A percentile compares a stretch with the other conserved stretches of the same genome.
phyloP scores from a whole-genome alignment of 2,113 vertebrate genomes.

The Thunnus maccoyii region DNA sequence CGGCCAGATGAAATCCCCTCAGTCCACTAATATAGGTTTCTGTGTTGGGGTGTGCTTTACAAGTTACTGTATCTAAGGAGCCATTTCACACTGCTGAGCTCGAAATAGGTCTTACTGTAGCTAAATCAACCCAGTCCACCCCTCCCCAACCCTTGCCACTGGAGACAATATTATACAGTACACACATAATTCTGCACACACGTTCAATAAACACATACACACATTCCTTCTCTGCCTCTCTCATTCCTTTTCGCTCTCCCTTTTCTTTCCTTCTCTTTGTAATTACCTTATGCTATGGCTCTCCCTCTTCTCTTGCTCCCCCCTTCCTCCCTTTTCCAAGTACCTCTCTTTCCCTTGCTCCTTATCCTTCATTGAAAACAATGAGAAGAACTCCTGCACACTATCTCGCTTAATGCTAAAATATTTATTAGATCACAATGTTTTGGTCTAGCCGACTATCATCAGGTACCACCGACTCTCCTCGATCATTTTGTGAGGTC shows the following conservation, averaged over 20 bases:
- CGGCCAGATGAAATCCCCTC: slow-evolving; percentile 74
- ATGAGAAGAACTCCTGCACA: too few relatives aligned
- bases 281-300: slow-evolving; percentile 49
- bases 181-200: slow-evolving; percentile 60
- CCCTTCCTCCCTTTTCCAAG: slow-evolving; percentile 41
- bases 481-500: too few relatives aligned
- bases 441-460: too few relatives aligned
- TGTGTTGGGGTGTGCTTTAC: slow-evolving; percentile 69
- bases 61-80: slow-evolving; percentile 72
- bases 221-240: slow-evolving; percentile 36
- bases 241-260: slow-evolving; percentile 23
- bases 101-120: slow-evolving; percentile 73
- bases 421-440: too few relatives aligned
- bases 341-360: slow-evolving; percentile 72
- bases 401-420: too few relatives aligned
- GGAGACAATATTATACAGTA: slow-evolving; percentile 51
- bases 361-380: slow-evolving; percentile 43
- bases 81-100: slow-evolving; percentile 72
- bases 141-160: slow-evolving; percentile 55
- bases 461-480: too few relatives aligned
- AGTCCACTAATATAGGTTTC: slow-evolving; percentile 75
- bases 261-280: slow-evolving; percentile 46
- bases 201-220: slow-evolving; percentile 66
- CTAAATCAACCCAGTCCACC: slow-evolving; percentile 69
- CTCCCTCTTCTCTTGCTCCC: slow-evolving; percentile 45